Evolutionary conservation across 2,888 invertebrate species (phyloP), one percentile per base, ranked within the genome.

Genomic region (Furcula furcula): DNA sequence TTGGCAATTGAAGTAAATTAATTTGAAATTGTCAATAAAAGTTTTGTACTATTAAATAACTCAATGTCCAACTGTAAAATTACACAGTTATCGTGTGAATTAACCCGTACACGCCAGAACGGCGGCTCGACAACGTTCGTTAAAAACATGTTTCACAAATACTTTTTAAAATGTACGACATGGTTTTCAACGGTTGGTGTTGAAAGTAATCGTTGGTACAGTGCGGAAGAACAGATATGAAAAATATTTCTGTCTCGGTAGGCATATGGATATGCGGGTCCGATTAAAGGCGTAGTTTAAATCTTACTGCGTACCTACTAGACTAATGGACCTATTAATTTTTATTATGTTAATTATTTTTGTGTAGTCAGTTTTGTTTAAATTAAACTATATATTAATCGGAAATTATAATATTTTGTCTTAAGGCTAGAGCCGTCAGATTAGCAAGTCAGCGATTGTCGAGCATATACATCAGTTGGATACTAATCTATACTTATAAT

Each of bases 121-220:
- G n/a, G n/a, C n/a, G n/a, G n/a, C n/a, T n/a, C 64, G 55, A 55
- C 63, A 65, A 59, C 54, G 56, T 70, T 75, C 67, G 74, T 79
- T 79, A 65, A 74, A 76, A 72, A 74, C 66, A 52, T 63, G 52
- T 63, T 60, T 54, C 65, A 72, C 69, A 56, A 73, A 65, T 68
- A 68, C 65, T 77, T 78, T 71, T 69, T 70, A 63, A 61, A 65
- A 67, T 75, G 70, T 72, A 66, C 61, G 66, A 75, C 76, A 73
- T 65, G 74, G 60, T 68, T 76, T 72, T 70, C 64, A 72, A 75
- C 67, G 68, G 72, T 70, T 64, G 67, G 67, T 75, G 82, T 81
- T 83, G 83, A 84, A 84, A 83, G 65, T 82, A 78, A 86, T 82
- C 71, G 70, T 60, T 55, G 60, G 56, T 57, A 62, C 58, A 65